Evolutionary conservation across 2,888 invertebrate species (phyloP).

Genomic region (Drosophila paramelanica): DNA sequence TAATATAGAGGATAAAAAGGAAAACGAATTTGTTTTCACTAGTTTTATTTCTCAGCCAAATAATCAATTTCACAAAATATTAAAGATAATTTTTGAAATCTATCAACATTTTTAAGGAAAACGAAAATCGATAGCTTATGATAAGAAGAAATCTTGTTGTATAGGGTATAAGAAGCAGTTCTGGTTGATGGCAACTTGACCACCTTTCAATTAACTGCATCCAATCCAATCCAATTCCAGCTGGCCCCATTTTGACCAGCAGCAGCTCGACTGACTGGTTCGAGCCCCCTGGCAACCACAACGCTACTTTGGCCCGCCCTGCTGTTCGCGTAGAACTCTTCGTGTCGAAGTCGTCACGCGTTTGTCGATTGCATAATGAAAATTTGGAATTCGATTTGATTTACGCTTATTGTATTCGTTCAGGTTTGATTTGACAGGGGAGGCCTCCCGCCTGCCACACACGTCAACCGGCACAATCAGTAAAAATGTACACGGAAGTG

Average conservation of each 20-base stretch:
- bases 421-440: neutral
- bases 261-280: neutral
- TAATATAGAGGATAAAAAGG: no score
- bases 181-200: neutral
- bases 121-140: neutral
- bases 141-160: no score
- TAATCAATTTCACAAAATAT: no score
- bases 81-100: no score
- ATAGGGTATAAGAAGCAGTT: no score
- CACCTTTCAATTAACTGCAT: constrained; percentile 1
- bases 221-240: neutral
- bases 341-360: constrained; percentile 1
- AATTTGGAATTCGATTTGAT: constrained; percentile 14
- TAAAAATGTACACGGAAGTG: constrained; percentile 46
- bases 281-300: neutral
- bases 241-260: neutral
- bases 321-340: neutral
- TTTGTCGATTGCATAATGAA: constrained; percentile 33
- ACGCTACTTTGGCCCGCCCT: neutral
- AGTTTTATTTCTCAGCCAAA: no score
- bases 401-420: neutral
- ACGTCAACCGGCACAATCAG: neutral
- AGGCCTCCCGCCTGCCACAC: neutral
- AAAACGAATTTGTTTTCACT: no score
- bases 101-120: no score